These are phyloP conservation scores for Alouatta palliata DNA, from an alignment of 2,113 vertebrate species.

Conservation along the genomic window DNA sequence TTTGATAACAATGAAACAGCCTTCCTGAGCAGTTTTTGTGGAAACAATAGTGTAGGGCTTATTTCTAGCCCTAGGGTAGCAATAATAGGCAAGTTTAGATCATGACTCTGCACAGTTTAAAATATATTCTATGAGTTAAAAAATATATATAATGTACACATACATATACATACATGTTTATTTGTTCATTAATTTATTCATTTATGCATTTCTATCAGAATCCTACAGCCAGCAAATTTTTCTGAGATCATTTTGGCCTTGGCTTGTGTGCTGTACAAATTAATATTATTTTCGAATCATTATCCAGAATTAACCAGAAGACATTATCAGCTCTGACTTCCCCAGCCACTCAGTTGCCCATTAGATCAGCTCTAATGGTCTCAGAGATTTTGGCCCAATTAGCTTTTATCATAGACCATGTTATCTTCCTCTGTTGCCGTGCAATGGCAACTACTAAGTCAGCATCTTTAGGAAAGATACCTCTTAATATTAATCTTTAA, in stretches of 20 bases:
- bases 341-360: constrained; percentile 31
- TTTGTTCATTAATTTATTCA: constrained; percentile 9
- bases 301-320: constrained; percentile 62
- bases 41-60: not conserved
- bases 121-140: not conserved
- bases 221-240: constrained; percentile 23
- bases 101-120: constrained; percentile 11
- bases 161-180: not conserved
- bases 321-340: constrained; percentile 52
- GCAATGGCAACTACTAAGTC: constrained; percentile 43
- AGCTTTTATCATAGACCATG: constrained; percentile 49
- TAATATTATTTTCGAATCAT: constrained; percentile 67
- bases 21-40: not conserved
- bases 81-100: constrained; percentile 2
- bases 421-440: constrained; percentile 33
- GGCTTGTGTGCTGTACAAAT: constrained; percentile 54
- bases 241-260: constrained; percentile 55
- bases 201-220: constrained; percentile 36
- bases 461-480: constrained; percentile 58
- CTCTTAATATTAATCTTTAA: constrained; percentile 62
- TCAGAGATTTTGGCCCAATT: constrained; percentile 62
- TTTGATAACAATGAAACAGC: constrained; percentile 50
- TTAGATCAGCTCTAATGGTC: constrained; percentile 53
- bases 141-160: not conserved
- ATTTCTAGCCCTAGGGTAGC: not conserved